phyloP scores from a whole-genome alignment of 2,888 invertebrate species.

The Spisula solida region DNA sequence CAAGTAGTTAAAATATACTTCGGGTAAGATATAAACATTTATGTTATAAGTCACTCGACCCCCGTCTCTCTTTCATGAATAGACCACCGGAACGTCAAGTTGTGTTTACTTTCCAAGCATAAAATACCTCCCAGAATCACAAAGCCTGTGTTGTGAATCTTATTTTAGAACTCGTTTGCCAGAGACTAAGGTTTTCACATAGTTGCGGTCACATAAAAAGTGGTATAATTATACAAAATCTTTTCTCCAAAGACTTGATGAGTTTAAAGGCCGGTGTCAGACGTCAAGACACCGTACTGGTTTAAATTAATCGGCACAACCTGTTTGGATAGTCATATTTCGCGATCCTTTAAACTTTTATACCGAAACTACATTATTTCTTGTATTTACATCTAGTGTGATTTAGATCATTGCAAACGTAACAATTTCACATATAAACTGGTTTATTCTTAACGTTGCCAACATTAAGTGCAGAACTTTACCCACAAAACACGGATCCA shows the following conservation, averaged over 20 bases:
- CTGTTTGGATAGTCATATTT: neutral
- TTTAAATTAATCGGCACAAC: neutral
- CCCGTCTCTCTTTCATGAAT: constrained; percentile 1
- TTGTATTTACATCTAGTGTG: neutral
- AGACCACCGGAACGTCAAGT: constrained; percentile 41
- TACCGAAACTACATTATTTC: neutral
- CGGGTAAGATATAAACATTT: constrained; percentile 27
- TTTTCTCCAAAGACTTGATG: neutral
- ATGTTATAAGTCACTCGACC: constrained; percentile 27
- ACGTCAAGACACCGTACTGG: neutral
- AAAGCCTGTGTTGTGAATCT: constrained; percentile 23
- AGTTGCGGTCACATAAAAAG: constrained; percentile 42
- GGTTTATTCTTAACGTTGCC: neutral
- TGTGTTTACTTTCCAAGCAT: constrained; percentile 33
- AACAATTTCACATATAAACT: neutral
- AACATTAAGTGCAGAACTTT: neutral
- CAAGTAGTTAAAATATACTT: constrained; percentile 22
- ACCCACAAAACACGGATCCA: neutral
- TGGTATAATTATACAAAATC: neutral
- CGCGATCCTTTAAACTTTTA: too few relatives aligned
- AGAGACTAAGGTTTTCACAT: constrained; percentile 42
- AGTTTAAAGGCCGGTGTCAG: neutral
- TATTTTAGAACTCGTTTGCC: constrained; percentile 35
- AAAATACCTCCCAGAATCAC: constrained; percentile 41
- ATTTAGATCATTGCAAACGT: neutral